Evolutionary conservation across 2,797 vertebrate species (phyloP).

Genomic region (Molossus molossus): DNA sequence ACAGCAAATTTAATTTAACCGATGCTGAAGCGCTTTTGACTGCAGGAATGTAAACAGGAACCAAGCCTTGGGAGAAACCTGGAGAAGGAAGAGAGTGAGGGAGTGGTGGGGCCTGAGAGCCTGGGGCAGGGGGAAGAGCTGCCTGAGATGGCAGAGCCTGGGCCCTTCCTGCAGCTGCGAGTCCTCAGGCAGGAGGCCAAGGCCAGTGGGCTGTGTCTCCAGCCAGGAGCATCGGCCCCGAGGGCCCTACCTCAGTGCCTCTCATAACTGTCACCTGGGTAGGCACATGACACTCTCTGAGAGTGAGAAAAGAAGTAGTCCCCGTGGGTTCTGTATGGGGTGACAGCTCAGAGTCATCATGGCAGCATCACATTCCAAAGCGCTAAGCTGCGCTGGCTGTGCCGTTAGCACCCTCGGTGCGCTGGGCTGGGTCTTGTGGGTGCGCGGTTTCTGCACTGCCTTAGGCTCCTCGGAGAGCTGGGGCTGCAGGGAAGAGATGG

Average conservation of each 20-base stretch:
- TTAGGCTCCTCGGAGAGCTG: neutral
- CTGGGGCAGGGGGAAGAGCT: neutral
- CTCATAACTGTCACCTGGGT: neutral
- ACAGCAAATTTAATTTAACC: neutral
- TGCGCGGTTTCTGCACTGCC: neutral
- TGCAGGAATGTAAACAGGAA: neutral
- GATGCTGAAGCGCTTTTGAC: neutral
- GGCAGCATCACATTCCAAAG: neutral
- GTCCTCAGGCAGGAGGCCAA: neutral
- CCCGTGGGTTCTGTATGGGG: neutral
- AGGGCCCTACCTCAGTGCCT: neutral
- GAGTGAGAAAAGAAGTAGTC: neutral
- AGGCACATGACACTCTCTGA: neutral
- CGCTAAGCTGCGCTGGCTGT: neutral
- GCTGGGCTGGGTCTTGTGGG: neutral
- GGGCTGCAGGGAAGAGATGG: neutral
- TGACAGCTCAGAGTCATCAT: neutral
- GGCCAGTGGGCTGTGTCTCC: neutral
- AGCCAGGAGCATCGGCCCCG: rapidly evolving
- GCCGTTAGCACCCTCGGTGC: neutral
- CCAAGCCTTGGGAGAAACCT: neutral
- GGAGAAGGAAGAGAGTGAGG: neutral
- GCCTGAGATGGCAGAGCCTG: rapidly evolving
- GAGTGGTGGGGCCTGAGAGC: neutral
- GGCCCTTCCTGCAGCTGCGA: neutral